These are phyloP conservation scores for Sebastiscus albofasciatus DNA, from an alignment of 2,797 vertebrate genomes.

Conservation along the genomic window DNA sequence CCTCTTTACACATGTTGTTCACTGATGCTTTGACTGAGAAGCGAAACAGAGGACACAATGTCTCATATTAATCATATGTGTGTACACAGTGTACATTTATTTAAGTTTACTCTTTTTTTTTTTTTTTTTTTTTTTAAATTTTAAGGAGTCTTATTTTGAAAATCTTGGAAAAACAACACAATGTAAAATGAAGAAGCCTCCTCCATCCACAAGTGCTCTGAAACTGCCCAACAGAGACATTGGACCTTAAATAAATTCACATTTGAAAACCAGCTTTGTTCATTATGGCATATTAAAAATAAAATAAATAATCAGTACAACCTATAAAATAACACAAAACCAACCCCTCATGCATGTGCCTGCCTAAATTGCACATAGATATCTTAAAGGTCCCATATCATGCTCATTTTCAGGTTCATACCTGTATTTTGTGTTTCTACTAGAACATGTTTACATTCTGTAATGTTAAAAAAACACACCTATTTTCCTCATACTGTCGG, in stretches of 20 bases:
- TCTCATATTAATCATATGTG: neutral
- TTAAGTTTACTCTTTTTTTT: neutral
- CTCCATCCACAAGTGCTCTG: too few relatives aligned
- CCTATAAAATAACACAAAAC: neutral
- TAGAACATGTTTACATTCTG: too few relatives aligned
- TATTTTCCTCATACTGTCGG: too few relatives aligned
- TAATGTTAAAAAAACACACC: too few relatives aligned
- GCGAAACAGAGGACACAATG: neutral
- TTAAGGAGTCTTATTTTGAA: constrained; percentile 24
- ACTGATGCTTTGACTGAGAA: neutral
- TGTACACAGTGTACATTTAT: neutral
- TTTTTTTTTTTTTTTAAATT: neutral
- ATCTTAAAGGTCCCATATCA: neutral
- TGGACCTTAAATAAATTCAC: neutral
- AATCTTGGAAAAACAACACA: neutral
- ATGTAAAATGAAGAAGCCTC: neutral
- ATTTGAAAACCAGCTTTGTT: neutral
- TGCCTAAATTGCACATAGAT: neutral
- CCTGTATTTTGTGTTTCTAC: too few relatives aligned
- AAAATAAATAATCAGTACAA: neutral
- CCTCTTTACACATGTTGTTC: neutral
- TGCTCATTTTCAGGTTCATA: too few relatives aligned
- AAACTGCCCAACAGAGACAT: neutral
- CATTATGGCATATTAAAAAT: neutral
- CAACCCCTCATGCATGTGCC: neutral